Base-by-base conservation (phyloP, 1,140 invertebrate genomes). In the Acarapis woodi region DNA sequence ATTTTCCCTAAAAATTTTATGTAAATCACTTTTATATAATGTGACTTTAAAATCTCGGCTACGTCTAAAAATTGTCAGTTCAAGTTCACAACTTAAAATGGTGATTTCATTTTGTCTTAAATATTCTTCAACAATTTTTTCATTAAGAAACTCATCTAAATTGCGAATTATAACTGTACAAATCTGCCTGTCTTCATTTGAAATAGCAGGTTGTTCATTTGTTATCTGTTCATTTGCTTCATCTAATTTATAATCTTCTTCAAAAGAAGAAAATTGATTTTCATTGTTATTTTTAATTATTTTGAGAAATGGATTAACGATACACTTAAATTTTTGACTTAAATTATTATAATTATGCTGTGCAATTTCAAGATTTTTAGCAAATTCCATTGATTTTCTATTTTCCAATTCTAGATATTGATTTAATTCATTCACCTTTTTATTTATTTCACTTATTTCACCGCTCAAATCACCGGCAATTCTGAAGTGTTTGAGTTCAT, bases 61-160 rank as follows among this genome's bases (percentile, higher is more conserved):
- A 10, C 32, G 16, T 15, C 12, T 20, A 20, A 33, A 33, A 19
- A 16, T 9, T 20, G 12, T 12, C 19, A 20, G 19, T 12, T 16
- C 32, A 16, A 33, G 12, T 5, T 20, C 18, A 33, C 32, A 33
- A 9, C 21, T 33, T 12, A 33, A 20, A 9, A 20, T 16, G 12
- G 12, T 33, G 18, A 33, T 33, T 20, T 23, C 34, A n/a, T 36
- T 23, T 24, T 36, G 34, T 16, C 34, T 23, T 8, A 36, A 23
- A 20, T 36, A 36, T 36, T 36, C 34, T 23, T 18, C 18, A 14
- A 36, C 12, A 12, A 36, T 28, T 24, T 24, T 15, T 6, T 16
- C 15, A 24, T n/a, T 36, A 9, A 36, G 23, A 19, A 36, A 36
- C 14, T 36, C 34, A 28, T 20, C 25, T 23, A 36, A 20, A 15